These are phyloP conservation scores for Herpetotheres cachinnans DNA, from an alignment of 2,113 vertebrate genomes.

Conservation along the genomic window DNA sequence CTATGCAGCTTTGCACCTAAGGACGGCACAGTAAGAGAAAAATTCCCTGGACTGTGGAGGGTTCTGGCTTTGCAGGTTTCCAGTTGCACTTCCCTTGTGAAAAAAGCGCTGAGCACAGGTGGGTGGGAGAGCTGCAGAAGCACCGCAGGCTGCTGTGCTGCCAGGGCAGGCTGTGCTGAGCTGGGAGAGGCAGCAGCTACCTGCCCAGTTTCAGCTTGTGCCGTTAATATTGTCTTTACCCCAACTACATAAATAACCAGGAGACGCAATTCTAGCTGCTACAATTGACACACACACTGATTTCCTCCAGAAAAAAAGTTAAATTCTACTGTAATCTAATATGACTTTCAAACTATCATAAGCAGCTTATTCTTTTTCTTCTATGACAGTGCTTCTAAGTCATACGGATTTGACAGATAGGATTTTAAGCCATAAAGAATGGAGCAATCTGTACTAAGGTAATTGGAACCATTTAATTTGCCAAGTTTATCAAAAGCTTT, in stretches of 20 bases:
- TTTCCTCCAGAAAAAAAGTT: neutral
- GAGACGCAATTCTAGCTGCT: neutral
- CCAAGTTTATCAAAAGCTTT: neutral
- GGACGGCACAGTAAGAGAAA: neutral
- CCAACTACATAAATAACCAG: neutral
- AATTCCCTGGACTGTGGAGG: neutral
- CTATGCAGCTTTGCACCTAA: neutral
- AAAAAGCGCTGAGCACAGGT: neutral
- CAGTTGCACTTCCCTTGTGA: neutral
- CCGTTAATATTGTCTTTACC: neutral
- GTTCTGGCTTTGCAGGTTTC: neutral
- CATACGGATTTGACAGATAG: neutral
- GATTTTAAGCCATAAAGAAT: neutral
- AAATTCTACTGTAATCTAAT: neutral
- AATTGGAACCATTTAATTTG: neutral
- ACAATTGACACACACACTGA: neutral
- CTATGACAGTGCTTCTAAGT: neutral
- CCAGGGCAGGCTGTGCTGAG: neutral
- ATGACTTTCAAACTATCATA: neutral
- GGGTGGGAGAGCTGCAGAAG: neutral
- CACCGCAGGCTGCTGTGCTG: neutral
- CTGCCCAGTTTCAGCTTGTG: neutral
- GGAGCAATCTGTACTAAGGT: neutral
- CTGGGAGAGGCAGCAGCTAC: neutral
- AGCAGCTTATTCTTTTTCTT: slow-evolving; percentile 14